Evolutionary conservation across 2,797 vertebrate genomes (phyloP).

Genomic region (Hipposideros larvatus): DNA sequence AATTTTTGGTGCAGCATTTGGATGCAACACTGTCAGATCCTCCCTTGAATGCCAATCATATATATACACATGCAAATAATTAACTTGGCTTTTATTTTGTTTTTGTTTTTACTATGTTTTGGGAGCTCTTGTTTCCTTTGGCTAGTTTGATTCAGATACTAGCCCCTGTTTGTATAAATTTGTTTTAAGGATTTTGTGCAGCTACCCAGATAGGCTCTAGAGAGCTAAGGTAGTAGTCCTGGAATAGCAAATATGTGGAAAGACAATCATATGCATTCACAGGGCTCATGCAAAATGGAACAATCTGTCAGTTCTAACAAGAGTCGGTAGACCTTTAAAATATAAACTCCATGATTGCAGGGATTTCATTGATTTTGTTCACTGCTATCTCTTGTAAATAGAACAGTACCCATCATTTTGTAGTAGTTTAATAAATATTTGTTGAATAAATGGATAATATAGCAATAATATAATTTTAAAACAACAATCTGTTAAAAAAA

Average conservation of each 20-base stretch:
- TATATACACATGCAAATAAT: neutral
- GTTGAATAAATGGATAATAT: neutral
- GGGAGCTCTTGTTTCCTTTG: neutral
- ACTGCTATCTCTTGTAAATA: neutral
- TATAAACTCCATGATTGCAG: neutral
- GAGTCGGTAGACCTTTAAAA: neutral
- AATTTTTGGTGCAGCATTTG: neutral
- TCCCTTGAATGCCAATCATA: neutral
- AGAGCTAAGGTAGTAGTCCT: neutral
- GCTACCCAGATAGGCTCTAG: neutral
- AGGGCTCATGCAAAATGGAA: neutral
- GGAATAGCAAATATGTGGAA: neutral
- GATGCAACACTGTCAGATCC: neutral
- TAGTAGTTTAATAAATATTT: neutral
- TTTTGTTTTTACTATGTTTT: neutral
- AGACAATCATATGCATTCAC: neutral
- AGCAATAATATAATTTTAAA: neutral
- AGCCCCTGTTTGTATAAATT: neutral
- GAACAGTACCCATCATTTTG: neutral
- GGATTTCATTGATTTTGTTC: neutral
- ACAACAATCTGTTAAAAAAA: neutral
- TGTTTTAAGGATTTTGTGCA: neutral
- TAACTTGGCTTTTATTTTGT: conserved; percentile 14
- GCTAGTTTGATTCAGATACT: neutral
- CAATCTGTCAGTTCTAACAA: neutral